Evolutionary conservation across 2,888 invertebrate genomes (phyloP), one percentile per base, ranked within the genome.

Genomic region (Branchellion lobata): DNA sequence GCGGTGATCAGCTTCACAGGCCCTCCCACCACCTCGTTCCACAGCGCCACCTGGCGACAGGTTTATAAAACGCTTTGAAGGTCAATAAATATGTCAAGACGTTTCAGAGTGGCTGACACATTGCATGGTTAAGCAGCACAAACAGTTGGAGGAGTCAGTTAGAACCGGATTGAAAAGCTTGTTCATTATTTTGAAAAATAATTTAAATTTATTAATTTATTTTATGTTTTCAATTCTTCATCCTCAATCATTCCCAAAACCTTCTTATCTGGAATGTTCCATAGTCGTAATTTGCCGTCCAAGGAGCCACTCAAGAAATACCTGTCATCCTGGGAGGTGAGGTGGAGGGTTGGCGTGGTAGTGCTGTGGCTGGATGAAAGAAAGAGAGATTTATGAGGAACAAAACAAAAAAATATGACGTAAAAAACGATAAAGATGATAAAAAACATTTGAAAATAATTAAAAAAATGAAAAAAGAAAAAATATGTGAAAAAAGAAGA

Each of bases 241-340:
- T 57, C 21, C 5, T 57, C n/a, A 57, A 57, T 24, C 24, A 24
- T 24, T 29, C 79, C 51, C 0, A 96, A 95, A 8, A 98, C 97
- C 89, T 96, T 96, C 87, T 99, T 99, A 87, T 99, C 98, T 0
- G 98, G 97, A 86, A 99, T 99, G 88, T 98, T 96, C 99, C 99
- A 99, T 8, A 99, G 89, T n/a, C 99, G 90, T 75, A 99, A 90
- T 88, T 98, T 99, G 0, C 99, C 98, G 88, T 99, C 99, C 72
- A 99, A 89, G 29, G 96, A 96, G 24, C 99, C 99, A 81, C 96
- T 97, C 51, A 99, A 89, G 88, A 99, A 99, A 88, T 97, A 91
- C n/a, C 91, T 86, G 84, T 91, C 82, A 65, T 82, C 82, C 82
- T 82, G 68, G 0, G 27, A 31, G 34, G 18, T 36, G 69, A 29